Conservation (phyloP, 2,113 vertebrate species). For the Chionis minor region DNA sequence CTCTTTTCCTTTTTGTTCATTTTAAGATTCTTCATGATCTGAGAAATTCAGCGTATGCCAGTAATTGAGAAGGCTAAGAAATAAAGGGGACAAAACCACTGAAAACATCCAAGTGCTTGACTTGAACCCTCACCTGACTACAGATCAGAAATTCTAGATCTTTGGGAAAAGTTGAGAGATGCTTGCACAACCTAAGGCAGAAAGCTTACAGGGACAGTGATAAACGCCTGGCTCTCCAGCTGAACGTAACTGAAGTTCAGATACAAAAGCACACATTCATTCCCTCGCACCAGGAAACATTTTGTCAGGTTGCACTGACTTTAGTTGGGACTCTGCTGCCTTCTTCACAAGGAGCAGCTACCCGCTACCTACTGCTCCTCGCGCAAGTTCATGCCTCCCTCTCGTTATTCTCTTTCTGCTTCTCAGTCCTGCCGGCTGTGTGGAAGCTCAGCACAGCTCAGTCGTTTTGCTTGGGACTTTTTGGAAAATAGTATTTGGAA, state of each 20-base stretch:
- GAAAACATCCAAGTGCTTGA: neutral
- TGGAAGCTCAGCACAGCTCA: fast-evolving
- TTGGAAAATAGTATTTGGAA: neutral
- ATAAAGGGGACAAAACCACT: neutral
- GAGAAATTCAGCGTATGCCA: neutral
- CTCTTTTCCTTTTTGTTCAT: neutral
- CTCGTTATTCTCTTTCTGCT: neutral
- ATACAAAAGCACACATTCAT: neutral
- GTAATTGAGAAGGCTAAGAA: neutral
- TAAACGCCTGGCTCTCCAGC: neutral
- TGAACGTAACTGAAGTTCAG: neutral
- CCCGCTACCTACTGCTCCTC: neutral
- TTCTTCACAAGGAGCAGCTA: neutral
- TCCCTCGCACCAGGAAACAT: neutral
- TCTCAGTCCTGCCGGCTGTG: fast-evolving
- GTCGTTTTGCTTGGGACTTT: neutral
- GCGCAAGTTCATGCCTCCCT: fast-evolving
- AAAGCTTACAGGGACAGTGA: neutral
- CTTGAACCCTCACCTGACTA: neutral
- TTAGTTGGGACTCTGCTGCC: neutral
- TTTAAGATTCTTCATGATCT: neutral
- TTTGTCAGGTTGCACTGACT: neutral
- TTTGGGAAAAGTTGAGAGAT: neutral
- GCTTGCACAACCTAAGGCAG: fast-evolving
- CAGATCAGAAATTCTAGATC: neutral